Evolutionary conservation across 30 jellyfish, hydroid and myxozoan genomes (phyloP).

Genomic region (Cassiopea andromeda): DNA sequence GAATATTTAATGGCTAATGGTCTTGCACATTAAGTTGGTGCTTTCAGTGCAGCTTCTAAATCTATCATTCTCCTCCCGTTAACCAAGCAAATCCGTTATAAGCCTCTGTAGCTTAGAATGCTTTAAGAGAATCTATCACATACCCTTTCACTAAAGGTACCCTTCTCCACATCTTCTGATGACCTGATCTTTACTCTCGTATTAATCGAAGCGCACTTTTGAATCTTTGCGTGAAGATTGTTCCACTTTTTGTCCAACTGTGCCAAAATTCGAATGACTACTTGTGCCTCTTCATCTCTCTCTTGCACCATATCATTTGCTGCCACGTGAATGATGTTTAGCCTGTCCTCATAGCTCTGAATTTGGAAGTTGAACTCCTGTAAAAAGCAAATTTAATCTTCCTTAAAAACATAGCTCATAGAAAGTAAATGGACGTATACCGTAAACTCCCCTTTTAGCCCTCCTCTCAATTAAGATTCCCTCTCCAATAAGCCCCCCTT

Average conservation of each 20-base stretch:
- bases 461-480: too few relatives aligned
- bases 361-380: slow-evolving; percentile 74
- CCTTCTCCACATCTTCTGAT: slow-evolving; percentile 71
- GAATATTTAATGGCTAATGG: too few relatives aligned
- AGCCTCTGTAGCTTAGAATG: too few relatives aligned
- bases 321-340: slow-evolving; percentile 63
- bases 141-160: slow-evolving; percentile 44
- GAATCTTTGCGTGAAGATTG: slow-evolving; percentile 26
- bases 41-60: too few relatives aligned
- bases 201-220: slow-evolving; percentile 21
- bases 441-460: too few relatives aligned
- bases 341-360: slow-evolving; percentile 50
- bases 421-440: not conserved
- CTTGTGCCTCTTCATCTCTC: slow-evolving; percentile 52
- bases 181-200: slow-evolving; percentile 57
- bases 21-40: too few relatives aligned
- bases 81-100: too few relatives aligned
- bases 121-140: not conserved
- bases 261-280: slow-evolving; percentile 58
- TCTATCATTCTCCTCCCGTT: too few relatives aligned
- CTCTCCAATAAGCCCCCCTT: too few relatives aligned
- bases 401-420: not conserved
- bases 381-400: not conserved
- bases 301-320: slow-evolving; percentile 73
- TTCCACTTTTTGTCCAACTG: slow-evolving; percentile 84